Conservation (phyloP, 2,113 vertebrate species). For the Phalacrocorax aristotelis region DNA sequence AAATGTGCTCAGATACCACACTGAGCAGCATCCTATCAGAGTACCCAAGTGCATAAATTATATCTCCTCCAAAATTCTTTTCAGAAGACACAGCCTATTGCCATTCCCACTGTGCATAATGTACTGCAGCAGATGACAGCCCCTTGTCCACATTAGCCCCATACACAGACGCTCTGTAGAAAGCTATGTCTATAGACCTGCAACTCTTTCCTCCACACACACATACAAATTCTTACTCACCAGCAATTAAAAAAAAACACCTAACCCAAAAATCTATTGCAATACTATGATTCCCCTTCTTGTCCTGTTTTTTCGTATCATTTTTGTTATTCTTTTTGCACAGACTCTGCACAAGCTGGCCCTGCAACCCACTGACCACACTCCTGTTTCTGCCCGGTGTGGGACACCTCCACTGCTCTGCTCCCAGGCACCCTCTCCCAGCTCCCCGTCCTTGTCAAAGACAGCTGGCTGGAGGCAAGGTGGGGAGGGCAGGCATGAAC, state of each 20-base stretch:
- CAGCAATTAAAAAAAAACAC: background rate
- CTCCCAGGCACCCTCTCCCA: background rate
- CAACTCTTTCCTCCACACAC: background rate
- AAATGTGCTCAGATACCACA: background rate
- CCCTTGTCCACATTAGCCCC: background rate
- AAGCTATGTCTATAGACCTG: background rate
- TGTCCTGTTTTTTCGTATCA: background rate
- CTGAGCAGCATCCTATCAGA: background rate
- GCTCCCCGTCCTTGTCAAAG: background rate
- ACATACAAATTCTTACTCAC: background rate
- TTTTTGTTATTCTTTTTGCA: background rate
- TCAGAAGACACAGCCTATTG: background rate
- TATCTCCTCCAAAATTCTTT: background rate
- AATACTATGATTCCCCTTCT: background rate
- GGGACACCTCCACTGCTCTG: background rate
- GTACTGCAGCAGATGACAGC: background rate
- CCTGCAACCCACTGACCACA: fast-evolving
- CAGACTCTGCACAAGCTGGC: background rate
- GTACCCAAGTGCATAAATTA: background rate
- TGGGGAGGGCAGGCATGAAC: fast-evolving
- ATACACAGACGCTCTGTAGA: background rate
- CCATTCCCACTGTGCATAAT: background rate
- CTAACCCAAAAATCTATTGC: background rate
- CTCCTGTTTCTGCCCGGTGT: background rate
- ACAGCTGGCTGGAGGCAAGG: background rate